Base-by-base conservation (phyloP, 2,113 vertebrate genomes). In the Pterocles orientalis region DNA sequence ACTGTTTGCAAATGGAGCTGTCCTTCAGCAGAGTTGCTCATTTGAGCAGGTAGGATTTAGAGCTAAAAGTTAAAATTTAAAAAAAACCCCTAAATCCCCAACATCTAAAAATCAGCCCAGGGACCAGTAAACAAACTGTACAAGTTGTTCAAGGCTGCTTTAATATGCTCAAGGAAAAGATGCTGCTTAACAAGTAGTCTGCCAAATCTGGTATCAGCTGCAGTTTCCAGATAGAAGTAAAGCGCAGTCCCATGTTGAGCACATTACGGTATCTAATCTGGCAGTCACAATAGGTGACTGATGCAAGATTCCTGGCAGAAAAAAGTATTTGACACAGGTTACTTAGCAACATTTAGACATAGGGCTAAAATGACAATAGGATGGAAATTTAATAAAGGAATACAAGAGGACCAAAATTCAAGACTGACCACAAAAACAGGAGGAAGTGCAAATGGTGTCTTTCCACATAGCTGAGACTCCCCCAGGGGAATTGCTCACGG, bases 331-430 rank as follows among this genome's bases (percentile, higher is more conserved):
- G 96, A 96, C 94, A 92, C 36, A 50, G 92, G 94, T 95, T 97
- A 96, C 95, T 97, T 96, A 96, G 96, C 94, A 97, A 96, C 95
- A 96, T 96, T 97, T 97, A 96, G 88, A 70, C 88, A 86, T 41
- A 68, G 77, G 81, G 70, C 69, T 92, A 89, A 96, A 91, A 93
- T 53, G 77, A 94, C 77, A 89, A 86, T 69, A 54, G 54, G 83
- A 45, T 71, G 65, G 83, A 86, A 96, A 69, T 92, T 88, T 96
- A 96, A 88, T 88, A 93, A 93, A 50, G 36, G 57, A 64, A 36
- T 80, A 66, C 31, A 54, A 80, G 65, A 73, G 47, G 83, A 47
- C 76, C 79, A 83, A 79, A 72, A 82, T 86, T 85, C 53, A 76
- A 73, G 86, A 79, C 54, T 85, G 86, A 92, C 77, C 88, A 58